Base-by-base conservation (phyloP, 1,140 invertebrate species). In the Drosophila nebulosa region DNA sequence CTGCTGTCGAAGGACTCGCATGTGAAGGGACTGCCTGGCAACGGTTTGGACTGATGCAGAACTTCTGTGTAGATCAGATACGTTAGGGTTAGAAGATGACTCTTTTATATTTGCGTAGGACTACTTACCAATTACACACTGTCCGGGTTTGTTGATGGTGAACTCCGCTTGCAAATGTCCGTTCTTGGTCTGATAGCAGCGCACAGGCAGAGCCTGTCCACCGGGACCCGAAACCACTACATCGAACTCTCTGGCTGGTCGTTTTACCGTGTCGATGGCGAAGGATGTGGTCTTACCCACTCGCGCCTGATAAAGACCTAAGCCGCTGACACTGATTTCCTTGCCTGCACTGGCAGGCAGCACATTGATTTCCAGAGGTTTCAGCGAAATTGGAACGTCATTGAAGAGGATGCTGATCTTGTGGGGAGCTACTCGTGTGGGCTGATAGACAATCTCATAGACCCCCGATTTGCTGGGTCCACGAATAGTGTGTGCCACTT, bases 151-250 rank as follows among this genome's bases (percentile, higher is more conserved):
- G 75, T 95, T 95, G 9, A 98, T 96, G 7, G 96, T 97, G 88
- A 97, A 99, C 92, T 99, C 97, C 0, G 97, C 97, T 83, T 98
- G 94, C 42, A 99, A 92, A 89, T 97, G 96, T 9, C 97, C 97
- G 79, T 98, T 97, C 91, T 98, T 97, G 69, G 98, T 98, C 91
- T 98, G 97, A 91, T 98, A 99, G 92, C 98, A 99, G 59, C 96
- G 93, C 1, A 99, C 97, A 0, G 98, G 97, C 21, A 99, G 94
- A 0, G 97, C 97, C 73, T 96, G 95, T 5, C 97, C 96, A 35
- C 95, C 96, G 0, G 98, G 97, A 10, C 98, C 96, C 0, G 95
- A 96, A 1, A 98, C 95, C 0, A 98, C 95, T 0, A 98, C 97
- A 90, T 98, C 97, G 83, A 98, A 98, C 84, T 98, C 96, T 69